Evolutionary conservation across 2,113 vertebrate species (phyloP).

Genomic region (Cyprinodon tularosa): DNA sequence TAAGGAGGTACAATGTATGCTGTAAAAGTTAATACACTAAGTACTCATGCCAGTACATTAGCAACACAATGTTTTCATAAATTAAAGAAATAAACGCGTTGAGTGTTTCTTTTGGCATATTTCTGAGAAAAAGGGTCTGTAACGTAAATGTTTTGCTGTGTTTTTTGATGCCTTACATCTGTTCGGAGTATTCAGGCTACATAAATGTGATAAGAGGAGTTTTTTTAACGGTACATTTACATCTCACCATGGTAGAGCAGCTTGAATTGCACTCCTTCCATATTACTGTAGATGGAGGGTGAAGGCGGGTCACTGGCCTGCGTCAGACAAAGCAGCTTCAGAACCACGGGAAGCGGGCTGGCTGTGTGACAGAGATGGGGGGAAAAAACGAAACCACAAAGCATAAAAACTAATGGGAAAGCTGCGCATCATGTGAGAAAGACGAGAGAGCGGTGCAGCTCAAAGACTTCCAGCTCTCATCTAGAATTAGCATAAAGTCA

Average conservation of each 20-base stretch:
- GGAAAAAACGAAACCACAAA: slow-evolving; percentile 4
- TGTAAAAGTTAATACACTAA: too few relatives aligned
- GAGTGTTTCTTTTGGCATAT: not conserved
- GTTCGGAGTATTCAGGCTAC: not conserved
- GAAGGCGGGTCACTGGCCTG: slow-evolving; percentile 75
- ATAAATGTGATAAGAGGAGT: not conserved
- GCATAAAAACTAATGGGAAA: not conserved
- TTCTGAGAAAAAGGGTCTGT: not conserved
- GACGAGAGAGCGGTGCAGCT: slow-evolving; percentile 2
- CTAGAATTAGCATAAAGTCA: slow-evolving; percentile 46
- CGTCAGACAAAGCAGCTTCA: slow-evolving; percentile 86
- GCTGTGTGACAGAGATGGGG: slow-evolving; percentile 29
- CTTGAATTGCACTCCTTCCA: slow-evolving; percentile 88
- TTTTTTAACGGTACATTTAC: slow-evolving; percentile 9
- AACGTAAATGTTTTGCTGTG: not conserved
- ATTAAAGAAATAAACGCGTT: not conserved
- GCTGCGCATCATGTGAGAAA: slow-evolving; percentile 1
- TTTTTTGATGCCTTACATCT: not conserved
- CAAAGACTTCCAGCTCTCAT: slow-evolving; percentile 10
- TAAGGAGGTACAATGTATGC: not conserved
- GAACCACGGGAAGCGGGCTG: slow-evolving; percentile 81
- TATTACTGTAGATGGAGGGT: slow-evolving; percentile 70
- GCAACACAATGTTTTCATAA: not conserved
- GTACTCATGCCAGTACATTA: not conserved
- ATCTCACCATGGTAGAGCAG: slow-evolving; percentile 89